phyloP scores from a whole-genome alignment of 2,888 invertebrate genomes.

The Mycogona germanica region DNA sequence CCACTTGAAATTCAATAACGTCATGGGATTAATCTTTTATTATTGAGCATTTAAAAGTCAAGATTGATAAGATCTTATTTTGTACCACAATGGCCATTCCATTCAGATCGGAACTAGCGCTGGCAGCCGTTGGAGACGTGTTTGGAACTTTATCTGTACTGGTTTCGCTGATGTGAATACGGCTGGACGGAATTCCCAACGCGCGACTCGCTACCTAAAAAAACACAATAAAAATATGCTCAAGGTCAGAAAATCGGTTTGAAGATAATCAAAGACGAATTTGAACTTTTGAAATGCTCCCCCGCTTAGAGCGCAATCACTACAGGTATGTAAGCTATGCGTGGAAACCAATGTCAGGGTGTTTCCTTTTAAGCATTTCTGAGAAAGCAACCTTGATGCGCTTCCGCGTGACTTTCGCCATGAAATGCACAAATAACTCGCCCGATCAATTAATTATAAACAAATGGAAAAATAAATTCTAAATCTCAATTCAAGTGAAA shows the following conservation, averaged over 20 bases:
- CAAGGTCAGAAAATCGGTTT: neutral
- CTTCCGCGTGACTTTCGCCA: too few species aligned
- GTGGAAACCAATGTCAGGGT: neutral
- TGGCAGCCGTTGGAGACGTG: constrained; percentile 78
- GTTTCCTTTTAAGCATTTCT: neutral
- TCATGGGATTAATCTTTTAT: too few species aligned
- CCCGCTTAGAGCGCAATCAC: too few species aligned
- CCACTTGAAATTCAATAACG: too few species aligned
- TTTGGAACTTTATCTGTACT: constrained; percentile 85
- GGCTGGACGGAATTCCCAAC: constrained; percentile 52
- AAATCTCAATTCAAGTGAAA: too few species aligned
- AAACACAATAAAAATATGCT: neutral
- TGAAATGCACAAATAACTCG: too few species aligned
- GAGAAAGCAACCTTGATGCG: too few species aligned
- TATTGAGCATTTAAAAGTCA: too few species aligned
- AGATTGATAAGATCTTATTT: too few species aligned
- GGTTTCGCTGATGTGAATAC: constrained; percentile 70
- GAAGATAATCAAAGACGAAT: neutral
- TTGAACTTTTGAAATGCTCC: neutral
- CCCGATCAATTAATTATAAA: neutral
- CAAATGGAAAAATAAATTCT: neutral
- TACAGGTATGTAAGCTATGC: too few species aligned
- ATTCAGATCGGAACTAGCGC: constrained; percentile 76
- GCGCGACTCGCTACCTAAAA: constrained; percentile 55
- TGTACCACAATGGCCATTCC: constrained; percentile 76